Conservation (phyloP, 2,797 vertebrate species). For the Peromyscus attwateri region DNA sequence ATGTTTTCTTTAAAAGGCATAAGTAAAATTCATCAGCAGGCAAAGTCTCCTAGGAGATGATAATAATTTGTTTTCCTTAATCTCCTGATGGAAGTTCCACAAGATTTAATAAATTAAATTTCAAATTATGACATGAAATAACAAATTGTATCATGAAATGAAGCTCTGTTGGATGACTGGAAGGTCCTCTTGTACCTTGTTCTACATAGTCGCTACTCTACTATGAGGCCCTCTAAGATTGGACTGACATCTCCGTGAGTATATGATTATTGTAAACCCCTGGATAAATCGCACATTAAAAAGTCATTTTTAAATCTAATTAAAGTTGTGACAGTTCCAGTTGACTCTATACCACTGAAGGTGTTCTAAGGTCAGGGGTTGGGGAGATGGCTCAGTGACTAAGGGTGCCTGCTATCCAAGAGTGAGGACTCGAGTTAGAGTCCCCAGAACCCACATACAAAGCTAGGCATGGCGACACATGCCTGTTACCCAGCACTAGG, state of each 20-base stretch:
- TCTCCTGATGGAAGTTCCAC: slow-evolving; percentile 67
- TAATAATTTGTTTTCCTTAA: slow-evolving; percentile 73
- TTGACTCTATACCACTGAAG: slow-evolving; percentile 67
- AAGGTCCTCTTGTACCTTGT: slow-evolving; percentile 19
- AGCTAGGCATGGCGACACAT: background rate
- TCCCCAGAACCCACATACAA: background rate
- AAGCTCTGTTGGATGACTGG: slow-evolving; percentile 24
- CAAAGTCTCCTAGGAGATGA: slow-evolving; percentile 63
- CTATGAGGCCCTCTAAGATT: slow-evolving; percentile 54
- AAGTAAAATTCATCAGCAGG: slow-evolving; percentile 56
- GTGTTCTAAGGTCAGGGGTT: background rate
- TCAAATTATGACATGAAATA: slow-evolving; percentile 62
- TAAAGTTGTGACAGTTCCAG: slow-evolving; percentile 74
- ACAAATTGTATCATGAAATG: slow-evolving; percentile 50
- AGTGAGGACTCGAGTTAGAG: background rate
- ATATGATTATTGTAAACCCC: slow-evolving; percentile 77
- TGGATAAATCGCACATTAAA: slow-evolving; percentile 74
- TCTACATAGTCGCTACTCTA: slow-evolving; percentile 40
- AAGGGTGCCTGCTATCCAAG: background rate
- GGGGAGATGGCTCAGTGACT: background rate
- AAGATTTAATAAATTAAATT: slow-evolving; percentile 70
- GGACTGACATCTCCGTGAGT: slow-evolving; percentile 68
- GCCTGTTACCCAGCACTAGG: background rate
- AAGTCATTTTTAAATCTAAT: slow-evolving; percentile 77
- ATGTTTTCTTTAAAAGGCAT: slow-evolving; percentile 62